Base-by-base conservation (phyloP, 2,113 vertebrate genomes). In the Scartelaos histophorus region DNA sequence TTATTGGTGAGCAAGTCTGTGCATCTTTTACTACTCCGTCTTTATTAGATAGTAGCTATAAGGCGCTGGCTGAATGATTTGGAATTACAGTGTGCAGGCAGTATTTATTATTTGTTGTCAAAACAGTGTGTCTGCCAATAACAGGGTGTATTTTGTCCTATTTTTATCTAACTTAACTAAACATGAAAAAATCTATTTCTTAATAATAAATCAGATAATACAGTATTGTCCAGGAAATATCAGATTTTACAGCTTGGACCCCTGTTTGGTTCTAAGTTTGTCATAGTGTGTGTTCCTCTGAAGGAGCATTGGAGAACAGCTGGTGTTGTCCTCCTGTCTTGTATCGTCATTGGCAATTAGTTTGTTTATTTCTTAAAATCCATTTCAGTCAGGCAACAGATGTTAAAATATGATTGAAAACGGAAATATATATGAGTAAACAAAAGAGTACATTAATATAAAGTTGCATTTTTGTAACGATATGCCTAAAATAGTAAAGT, bases 21-120 rank as follows among this genome's bases (percentile, higher is more conserved):
- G 54, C 70, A 49, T 84, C 51, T 54, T 10, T 76, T 64, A 53
- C 21, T 54, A 56, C 47, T 71, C 46, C 79, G 67, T 80, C 71
- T 81, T 81, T 75, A 70, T 61, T 54, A 73, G 65, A 49, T 71
- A 15, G 38, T 56, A 54, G 29, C 70, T 60, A 81, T 70, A 53
- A 46, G 69, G 35, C 57, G 80, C 85, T 79, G 73, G 58, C 58
- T 71, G 13, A 81, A 74, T 65, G 73, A 56, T 73, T 70, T 80
- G 53, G 56, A 71, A 54, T 76, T 69, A 77, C 67, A 75, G 70
- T 60, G 74, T 73, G 67, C 45, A 54, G 67, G 17, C 56, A 51
- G 16, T 38, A 51, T 73, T 78, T 51, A 71, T 22, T 35, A 64
- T 74, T 72, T 64, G 34, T 64, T 24, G 34, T 76, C 76, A 29